Conservation (phyloP, 2,113 vertebrate species). For the Clarias magur region DNA sequence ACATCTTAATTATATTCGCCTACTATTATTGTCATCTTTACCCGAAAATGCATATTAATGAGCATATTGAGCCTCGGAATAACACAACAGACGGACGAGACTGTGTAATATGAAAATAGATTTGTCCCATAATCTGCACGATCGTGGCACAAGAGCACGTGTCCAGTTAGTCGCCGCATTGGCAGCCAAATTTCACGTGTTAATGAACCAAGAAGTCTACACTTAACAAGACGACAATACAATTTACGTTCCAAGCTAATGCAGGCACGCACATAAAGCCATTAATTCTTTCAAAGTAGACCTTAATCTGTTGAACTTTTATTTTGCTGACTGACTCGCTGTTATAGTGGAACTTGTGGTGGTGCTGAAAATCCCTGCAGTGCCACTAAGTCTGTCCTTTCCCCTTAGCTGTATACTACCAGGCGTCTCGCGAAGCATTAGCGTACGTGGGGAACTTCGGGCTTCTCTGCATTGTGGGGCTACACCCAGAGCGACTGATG, state of each 20-base stretch:
- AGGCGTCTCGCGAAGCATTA: slow-evolving; percentile 65
- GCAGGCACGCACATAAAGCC: slow-evolving; percentile 28
- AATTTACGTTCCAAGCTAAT: slow-evolving; percentile 27
- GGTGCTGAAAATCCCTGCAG: slow-evolving; percentile 76
- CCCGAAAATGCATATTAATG: slow-evolving; percentile 19
- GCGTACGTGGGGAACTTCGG: slow-evolving; percentile 53
- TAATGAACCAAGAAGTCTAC: slow-evolving; percentile 28
- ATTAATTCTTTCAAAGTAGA: slow-evolving; percentile 35
- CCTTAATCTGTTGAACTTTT: slow-evolving; percentile 76
- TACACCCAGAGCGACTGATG: slow-evolving; percentile 91
- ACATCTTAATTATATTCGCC: not conserved
- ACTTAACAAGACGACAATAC: not conserved
- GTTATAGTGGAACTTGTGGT: slow-evolving; percentile 52
- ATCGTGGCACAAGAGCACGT: not conserved
- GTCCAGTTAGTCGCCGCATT: not conserved
- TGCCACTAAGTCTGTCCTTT: slow-evolving; percentile 85
- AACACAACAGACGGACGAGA: slow-evolving; percentile 20
- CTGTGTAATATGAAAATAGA: slow-evolving; percentile 22
- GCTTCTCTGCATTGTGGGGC: slow-evolving; percentile 77
- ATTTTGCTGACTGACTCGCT: slow-evolving; percentile 71
- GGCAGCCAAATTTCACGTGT: slow-evolving; percentile 11
- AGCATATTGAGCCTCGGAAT: slow-evolving; percentile 26
- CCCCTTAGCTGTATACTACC: slow-evolving; percentile 79
- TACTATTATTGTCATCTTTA: not conserved
- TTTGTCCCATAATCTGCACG: slow-evolving; percentile 12